Percentiles rank a stretch among this genome's conserved stretches.
Evolutionary conservation across 2,113 vertebrate genomes (phyloP).

Genomic region (Toxotes jaculatrix): DNA sequence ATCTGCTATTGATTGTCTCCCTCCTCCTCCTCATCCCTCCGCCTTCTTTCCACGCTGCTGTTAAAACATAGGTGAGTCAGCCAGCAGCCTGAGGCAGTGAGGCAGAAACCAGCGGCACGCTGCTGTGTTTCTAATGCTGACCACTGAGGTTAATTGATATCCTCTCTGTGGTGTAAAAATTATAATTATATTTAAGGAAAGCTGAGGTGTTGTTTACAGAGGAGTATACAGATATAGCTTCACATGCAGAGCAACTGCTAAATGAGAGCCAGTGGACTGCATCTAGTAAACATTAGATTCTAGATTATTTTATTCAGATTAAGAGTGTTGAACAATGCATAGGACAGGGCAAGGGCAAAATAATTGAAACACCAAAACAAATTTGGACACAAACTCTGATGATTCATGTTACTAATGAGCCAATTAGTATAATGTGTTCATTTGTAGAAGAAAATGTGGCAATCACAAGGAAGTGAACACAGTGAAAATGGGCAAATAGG

Average conservation of each 20-base stretch:
- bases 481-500: neutral
- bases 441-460: neutral
- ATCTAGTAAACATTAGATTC: neutral
- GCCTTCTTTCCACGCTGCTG: constrained; percentile 52
- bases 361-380: neutral
- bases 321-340: neutral
- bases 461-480: neutral
- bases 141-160: constrained; percentile 79
- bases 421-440: neutral
- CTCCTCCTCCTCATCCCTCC: constrained; percentile 64
- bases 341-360: neutral
- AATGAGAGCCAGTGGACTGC: neutral
- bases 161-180: constrained; percentile 68
- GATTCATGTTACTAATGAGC: neutral
- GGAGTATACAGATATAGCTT: constrained; percentile 26
- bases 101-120: constrained; percentile 54
- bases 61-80: constrained; percentile 75
- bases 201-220: constrained; percentile 47
- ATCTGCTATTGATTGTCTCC: constrained; percentile 85
- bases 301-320: neutral
- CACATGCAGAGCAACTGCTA: constrained; percentile 4
- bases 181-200: constrained; percentile 67
- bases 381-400: neutral
- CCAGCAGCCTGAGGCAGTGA: constrained; percentile 65
- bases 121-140: constrained; percentile 66